Conservation (phyloP, 2,113 vertebrate species). For the Hippocampus guttulatus region DNA sequence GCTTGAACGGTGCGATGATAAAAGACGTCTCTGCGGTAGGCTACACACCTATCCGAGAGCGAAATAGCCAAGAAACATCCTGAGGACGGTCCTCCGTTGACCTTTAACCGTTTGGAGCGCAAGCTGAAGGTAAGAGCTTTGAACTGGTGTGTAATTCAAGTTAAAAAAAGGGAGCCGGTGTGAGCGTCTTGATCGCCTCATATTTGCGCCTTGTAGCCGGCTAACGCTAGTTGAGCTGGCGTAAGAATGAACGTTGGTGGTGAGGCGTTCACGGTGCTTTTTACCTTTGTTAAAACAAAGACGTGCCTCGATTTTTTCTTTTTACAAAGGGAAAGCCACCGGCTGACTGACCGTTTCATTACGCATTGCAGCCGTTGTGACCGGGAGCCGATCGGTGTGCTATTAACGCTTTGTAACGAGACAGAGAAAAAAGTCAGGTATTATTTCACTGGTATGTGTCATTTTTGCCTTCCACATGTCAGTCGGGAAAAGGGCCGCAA, state of each 20-base stretch:
- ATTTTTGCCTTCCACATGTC: background rate
- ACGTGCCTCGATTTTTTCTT: constrained; percentile 17
- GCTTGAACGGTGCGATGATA: constrained; percentile 68
- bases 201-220: constrained; percentile 59
- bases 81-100: constrained; percentile 33
- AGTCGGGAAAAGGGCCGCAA: background rate
- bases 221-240: constrained; percentile 57
- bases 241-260: constrained; percentile 37
- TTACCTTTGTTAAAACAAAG: constrained; percentile 19
- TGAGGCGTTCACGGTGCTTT: background rate
- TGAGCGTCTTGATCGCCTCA: constrained; percentile 59
- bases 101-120: constrained; percentile 46
- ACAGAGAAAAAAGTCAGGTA: background rate
- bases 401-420: background rate
- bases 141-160: constrained; percentile 56
- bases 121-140: constrained; percentile 69
- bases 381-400: background rate
- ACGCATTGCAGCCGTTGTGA: constrained; percentile 12
- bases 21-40: constrained; percentile 76
- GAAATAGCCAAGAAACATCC: constrained; percentile 48
- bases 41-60: constrained; percentile 62
- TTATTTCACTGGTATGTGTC: background rate
- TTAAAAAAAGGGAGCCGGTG: constrained; percentile 41
- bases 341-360: background rate
- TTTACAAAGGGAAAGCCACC: background rate